These are phyloP conservation scores for Camponotus vicinus DNA, from an alignment of 1,140 invertebrate genomes.

Conservation along the genomic window DNA sequence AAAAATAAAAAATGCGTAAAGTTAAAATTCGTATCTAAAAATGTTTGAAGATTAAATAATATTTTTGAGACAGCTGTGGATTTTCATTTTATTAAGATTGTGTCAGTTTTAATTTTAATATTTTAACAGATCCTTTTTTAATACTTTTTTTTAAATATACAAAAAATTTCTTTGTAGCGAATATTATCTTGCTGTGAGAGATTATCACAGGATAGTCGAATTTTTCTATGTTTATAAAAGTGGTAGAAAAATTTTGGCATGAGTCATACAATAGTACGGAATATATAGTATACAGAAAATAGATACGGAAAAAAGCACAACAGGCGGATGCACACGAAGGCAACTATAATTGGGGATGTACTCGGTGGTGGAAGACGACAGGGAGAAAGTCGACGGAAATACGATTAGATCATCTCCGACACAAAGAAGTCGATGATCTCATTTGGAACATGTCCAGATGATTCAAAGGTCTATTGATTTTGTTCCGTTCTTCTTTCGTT, in stretches of 20 bases:
- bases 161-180: not conserved
- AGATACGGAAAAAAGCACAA: slow-evolving; percentile 38
- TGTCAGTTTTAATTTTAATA: slow-evolving; percentile 6
- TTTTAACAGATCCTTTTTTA: not conserved
- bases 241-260: slow-evolving; percentile 19
- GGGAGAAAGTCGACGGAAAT: slow-evolving; percentile 57
- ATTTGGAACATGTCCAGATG: slow-evolving; percentile 47
- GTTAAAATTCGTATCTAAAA: not conserved
- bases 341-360: slow-evolving; percentile 15
- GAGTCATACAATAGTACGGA: slow-evolving; percentile 24
- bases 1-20: not conserved
- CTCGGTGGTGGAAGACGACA: slow-evolving; percentile 34
- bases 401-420: slow-evolving; percentile 64
- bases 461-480: slow-evolving; percentile 48
- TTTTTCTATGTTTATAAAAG: not conserved
- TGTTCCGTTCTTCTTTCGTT: slow-evolving; percentile 25
- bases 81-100: not conserved
- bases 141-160: not conserved
- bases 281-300: slow-evolving; percentile 29
- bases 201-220: not conserved
- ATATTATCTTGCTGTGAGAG: not conserved
- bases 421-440: slow-evolving; percentile 65
- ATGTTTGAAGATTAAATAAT: not conserved
- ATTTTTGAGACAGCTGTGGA: not conserved
- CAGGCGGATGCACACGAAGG: slow-evolving; percentile 1